Percentiles rank a stretch among this genome's conserved stretches.
phyloP scores from a whole-genome alignment of 1,140 invertebrate species.

The Globodera ellingtonae region DNA sequence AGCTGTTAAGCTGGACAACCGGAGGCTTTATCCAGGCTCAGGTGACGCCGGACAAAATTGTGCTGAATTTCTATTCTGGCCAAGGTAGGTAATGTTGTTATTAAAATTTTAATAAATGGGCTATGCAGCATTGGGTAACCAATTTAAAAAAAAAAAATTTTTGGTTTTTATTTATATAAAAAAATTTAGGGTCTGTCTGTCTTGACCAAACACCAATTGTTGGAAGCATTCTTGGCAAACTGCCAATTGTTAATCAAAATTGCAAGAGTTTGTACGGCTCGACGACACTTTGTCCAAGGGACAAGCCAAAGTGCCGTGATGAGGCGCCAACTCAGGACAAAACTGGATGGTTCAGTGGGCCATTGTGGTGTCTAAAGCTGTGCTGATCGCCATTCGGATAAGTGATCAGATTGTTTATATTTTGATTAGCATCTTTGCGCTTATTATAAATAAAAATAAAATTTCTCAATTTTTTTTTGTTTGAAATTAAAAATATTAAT shows the following conservation, averaged over 20 bases:
- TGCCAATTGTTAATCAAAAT: neutral
- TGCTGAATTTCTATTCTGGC: conserved; percentile 16
- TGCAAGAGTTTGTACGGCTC: conserved; percentile 14
- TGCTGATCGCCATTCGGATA: neutral
- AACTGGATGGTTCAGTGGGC: conserved; percentile 16
- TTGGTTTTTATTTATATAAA: too few relatives aligned
- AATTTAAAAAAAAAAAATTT: neutral
- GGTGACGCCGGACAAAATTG: conserved; percentile 5
- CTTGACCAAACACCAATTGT: conserved; percentile 6
- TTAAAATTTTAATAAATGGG: neutral
- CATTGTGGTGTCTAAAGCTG: neutral
- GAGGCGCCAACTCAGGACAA: conserved; percentile 6
- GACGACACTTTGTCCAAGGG: neutral
- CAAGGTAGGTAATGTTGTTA: neutral
- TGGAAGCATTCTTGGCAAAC: conserved; percentile 7
- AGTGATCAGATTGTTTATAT: neutral
- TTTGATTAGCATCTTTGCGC: too few relatives aligned
- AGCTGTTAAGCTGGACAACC: conserved; percentile 12
- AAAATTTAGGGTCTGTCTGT: neutral
- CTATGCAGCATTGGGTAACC: too few relatives aligned
- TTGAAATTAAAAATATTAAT: too few relatives aligned
- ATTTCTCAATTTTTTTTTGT: too few relatives aligned
- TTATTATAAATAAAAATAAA: too few relatives aligned
- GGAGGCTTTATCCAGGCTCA: conserved; percentile 15
- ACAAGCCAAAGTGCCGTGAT: conserved; percentile 10